Evolutionary conservation across 2,888 invertebrate genomes (phyloP), one percentile per base, ranked within the genome.

Genomic region (Muscina levida): DNA sequence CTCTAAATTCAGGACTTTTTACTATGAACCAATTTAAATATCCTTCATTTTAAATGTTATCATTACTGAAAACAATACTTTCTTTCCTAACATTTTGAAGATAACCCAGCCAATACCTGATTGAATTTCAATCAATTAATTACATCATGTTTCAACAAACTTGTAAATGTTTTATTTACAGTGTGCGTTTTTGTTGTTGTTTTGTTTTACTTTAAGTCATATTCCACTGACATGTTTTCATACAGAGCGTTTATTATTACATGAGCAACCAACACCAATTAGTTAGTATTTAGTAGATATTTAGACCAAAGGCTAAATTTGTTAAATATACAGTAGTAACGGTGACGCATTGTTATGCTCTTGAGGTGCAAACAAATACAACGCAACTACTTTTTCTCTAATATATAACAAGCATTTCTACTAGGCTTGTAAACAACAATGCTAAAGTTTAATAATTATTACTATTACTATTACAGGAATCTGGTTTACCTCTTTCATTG

Each of bases 401-500:
- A n/a, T n/a, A n/a, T n/a, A n/a, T n/a, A n/a, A n/a, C n/a, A n/a
- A n/a, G n/a, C n/a, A n/a, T n/a, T n/a, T n/a, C n/a, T n/a, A n/a
- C n/a, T n/a, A n/a, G n/a, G n/a, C n/a, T n/a, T n/a, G n/a, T n/a
- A n/a, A n/a, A n/a, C n/a, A n/a, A n/a, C n/a, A n/a, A n/a, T n/a
- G 44, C 17, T 39, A 19, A 17, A 62, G 19, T 42, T 39, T 62
- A 48, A 57, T 46, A 19, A 11, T 53, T 68, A 37, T 84, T 78
- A 73, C 68, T 81, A 70, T 80, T 79, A 72, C 83, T 79, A 70
- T 87, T 88, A 77, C 84, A 92, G 92, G 92, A 93, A 85, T 94
- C 96, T 5, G 97, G 97, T 42, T 91, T 96, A 3, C 96, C 97
- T 0, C 90, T 96, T 48, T 93, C 95, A 82, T 92, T 97, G 13